A percentile compares a stretch with the other conserved stretches of the same genome.
These are phyloP conservation scores for Dreissena polymorpha DNA, from an alignment of 1,140 invertebrate species.

Conservation along the genomic window DNA sequence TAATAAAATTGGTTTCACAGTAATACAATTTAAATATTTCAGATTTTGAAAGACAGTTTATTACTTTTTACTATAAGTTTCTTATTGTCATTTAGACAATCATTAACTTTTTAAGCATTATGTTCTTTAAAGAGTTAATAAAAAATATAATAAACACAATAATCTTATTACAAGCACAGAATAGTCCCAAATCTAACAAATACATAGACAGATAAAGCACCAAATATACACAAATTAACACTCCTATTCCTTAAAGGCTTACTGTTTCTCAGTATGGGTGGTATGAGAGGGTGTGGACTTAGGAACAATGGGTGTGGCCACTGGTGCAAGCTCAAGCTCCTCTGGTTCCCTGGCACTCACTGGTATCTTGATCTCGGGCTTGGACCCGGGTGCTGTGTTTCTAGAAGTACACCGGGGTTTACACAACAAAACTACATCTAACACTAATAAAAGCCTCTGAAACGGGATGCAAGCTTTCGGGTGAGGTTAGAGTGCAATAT, in stretches of 20 bases:
- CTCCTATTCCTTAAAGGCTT: not conserved
- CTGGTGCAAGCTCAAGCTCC: conserved; percentile 9
- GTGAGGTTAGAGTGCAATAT: too few species aligned
- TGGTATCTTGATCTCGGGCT: conserved; percentile 46
- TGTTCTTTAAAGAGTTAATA: too few species aligned
- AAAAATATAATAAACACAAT: too few species aligned
- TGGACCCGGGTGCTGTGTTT: conserved; percentile 1
- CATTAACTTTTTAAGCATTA: too few species aligned
- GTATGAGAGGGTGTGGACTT: conserved; percentile 33
- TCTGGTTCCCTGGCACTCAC: conserved; percentile 44
- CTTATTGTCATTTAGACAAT: too few species aligned
- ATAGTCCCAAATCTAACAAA: not conserved
- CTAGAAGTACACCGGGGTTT: not conserved
- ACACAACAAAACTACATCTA: too few species aligned
- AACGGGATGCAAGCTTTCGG: not conserved
- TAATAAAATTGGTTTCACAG: too few species aligned
- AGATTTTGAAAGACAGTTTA: too few species aligned
- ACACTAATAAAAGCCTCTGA: not conserved
- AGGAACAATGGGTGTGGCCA: conserved; percentile 30
- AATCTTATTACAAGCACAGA: too few species aligned
- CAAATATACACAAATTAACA: not conserved
- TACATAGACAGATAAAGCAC: not conserved
- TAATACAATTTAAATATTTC: too few species aligned
- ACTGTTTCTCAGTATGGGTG: not conserved
- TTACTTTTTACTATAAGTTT: too few species aligned